Base-by-base conservation (phyloP, 2,888 invertebrate genomes). In the Melinopterus prodromus region DNA sequence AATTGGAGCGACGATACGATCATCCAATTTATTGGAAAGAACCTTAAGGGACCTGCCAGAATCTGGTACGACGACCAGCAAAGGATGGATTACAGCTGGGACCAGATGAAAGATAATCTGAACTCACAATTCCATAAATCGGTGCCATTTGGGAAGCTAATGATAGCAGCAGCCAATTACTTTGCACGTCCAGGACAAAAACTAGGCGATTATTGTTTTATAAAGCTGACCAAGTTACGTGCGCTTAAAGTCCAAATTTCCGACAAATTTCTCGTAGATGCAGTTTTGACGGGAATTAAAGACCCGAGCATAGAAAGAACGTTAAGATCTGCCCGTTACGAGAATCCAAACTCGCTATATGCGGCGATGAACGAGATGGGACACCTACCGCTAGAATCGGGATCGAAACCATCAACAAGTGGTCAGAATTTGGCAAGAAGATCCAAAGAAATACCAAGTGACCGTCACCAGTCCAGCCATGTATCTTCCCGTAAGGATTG, bases 251-350 rank as follows among this genome's bases (percentile, higher is more conserved):
- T 79, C 15, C 12, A 77, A 70, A 82, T 84, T 26, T 76, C 79
- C 0, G 80, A 82, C n/a, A 81, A 83, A 77, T 83, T 12, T 79
- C 72, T 84, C 26, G 77, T 83, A n/a, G 82, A 83, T 77, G 83
- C 83, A 6, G 82, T 84, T 69, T 82, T 84, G 75, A 82, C 82
- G 16, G 82, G 82, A 9, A 82, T 83, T 70, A 78, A 70, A 14
- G 81, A 83, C 69, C 80, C 78, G 69, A 82, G 79, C 76, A 79
- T 83, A 36, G 81, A 79, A 14, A 70, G 83, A 6, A 82, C 83
- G 6, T 70, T 81, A 6, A 71, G 81, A 14, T 83, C 83, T 36
- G 75, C 75, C 12, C 36, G 53, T 12, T 70, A 78, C 15, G 70
- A 16, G 6, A 70, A 71, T 36, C 53, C 79, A 12, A 69, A 82